Conservation (phyloP, 2,797 vertebrate species). For the Catamblyrhynchus diadema region DNA sequence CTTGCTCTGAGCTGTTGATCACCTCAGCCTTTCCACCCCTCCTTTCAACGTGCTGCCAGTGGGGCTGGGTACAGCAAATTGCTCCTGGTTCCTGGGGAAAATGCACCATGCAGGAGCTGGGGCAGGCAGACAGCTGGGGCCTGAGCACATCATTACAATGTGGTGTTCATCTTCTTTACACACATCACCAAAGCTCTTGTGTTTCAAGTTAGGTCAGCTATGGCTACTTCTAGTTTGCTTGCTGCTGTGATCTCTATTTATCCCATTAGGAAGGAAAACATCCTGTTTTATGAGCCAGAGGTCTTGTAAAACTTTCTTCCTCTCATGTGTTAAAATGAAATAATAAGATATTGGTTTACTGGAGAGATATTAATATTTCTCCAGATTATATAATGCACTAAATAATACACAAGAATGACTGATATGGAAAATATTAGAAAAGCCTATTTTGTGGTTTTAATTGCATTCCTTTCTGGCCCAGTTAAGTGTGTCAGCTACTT, state of each 20-base stretch:
- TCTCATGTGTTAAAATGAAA: background rate
- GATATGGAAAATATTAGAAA: background rate
- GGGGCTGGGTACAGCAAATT: background rate
- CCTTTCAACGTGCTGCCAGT: accelerated
- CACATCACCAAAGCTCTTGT: background rate
- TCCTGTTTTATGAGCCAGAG: background rate
- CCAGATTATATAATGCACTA: background rate
- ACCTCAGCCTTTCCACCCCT: background rate
- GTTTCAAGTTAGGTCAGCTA: background rate
- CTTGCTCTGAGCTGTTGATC: background rate
- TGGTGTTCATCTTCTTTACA: background rate
- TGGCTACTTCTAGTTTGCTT: background rate
- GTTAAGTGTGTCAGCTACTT: background rate
- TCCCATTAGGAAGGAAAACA: accelerated
- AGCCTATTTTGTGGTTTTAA: background rate
- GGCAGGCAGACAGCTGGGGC: background rate
- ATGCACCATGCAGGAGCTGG: accelerated
- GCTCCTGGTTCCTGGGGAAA: background rate
- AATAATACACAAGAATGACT: background rate
- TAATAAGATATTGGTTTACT: background rate
- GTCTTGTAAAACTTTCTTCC: background rate
- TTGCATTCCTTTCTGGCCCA: background rate
- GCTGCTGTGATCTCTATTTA: background rate
- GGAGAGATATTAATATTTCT: background rate
- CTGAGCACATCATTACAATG: accelerated